Base-by-base conservation (phyloP, 2,113 vertebrate genomes). In the Poeciliopsis retropinna region DNA sequence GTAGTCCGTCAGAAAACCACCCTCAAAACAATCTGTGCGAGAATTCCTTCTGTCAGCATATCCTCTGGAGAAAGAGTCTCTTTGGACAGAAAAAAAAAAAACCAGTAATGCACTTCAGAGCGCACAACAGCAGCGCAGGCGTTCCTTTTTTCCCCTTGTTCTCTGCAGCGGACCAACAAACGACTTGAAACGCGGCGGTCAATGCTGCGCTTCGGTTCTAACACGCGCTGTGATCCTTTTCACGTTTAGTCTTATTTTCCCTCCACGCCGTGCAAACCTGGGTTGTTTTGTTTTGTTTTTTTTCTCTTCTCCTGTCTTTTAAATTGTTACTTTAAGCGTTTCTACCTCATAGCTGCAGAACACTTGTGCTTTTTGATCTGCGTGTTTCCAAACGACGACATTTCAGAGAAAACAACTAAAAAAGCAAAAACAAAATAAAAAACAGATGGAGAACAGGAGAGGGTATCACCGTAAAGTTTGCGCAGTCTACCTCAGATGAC, bases 271-370 rank as follows among this genome's bases (percentile, higher is more conserved):
- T 81, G 75, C 79, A 77, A 80, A 86, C 90, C 80, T 88, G 91
- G 89, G 93, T 93, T 73, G 34, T 37, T 37, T 9, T 11, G 32
- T 34, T 34, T 30, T 30, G 29, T 89, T 89, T 64, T 80, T 47
- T 39, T 44, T 63, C 82, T 80, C 67, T 37, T 37, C 39, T 41
- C 44, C 44, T 47, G 4, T 17, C 44, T 47, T 79, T 86, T 84
- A 64, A 77, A 76, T 29, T 68, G 92, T 96, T 96, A 94, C 96
- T 96, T 96, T 95, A 95, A 96, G 96, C 96, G 96, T 97, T 96
- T 97, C 96, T 98, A 98, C 97, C 97, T 98, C 96, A 97, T 97
- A 95, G 95, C 96, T 97, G 96, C 95, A 96, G 96, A 96, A 80
- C 71, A 95, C 95, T 95, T 96, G 94, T 96, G 95, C 95, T 97